Conservation (phyloP, 35 echinoderm and acorn worm species). For the Patiria miniata region DNA sequence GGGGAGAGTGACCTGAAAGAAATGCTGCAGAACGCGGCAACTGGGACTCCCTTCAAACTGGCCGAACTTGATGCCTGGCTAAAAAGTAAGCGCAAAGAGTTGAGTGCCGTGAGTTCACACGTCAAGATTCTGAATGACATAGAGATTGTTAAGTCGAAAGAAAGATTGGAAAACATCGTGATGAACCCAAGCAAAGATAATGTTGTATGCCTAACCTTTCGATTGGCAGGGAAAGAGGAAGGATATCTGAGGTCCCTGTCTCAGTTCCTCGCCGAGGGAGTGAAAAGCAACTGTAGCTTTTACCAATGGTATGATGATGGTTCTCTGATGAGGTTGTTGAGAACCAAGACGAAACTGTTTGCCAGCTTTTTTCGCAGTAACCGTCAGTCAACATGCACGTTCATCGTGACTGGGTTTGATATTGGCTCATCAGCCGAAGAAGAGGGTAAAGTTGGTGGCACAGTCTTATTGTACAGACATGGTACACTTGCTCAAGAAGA, state of each 20-base stretch:
- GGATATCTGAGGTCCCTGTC: background rate
- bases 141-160: background rate
- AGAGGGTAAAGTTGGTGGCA: background rate
- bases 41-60: background rate
- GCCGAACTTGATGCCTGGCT: background rate
- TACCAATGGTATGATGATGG: background rate
- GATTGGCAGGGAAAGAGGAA: background rate
- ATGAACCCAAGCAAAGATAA: background rate
- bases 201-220: background rate
- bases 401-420: background rate
- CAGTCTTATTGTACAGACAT: background rate
- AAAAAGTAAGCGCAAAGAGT: slow-evolving; percentile 9
- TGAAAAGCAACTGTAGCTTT: background rate
- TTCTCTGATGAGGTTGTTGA: background rate
- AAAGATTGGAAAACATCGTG: background rate
- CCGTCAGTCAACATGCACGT: background rate
- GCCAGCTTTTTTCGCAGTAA: background rate
- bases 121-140: background rate
- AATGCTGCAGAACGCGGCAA: background rate
- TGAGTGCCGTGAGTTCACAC: background rate
- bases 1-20: background rate
- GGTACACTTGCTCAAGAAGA: background rate
- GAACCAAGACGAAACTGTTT: background rate
- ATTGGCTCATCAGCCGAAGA: background rate
- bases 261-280: background rate